Base-by-base conservation (phyloP, 2,888 invertebrate genomes). In the Lithosia quadra region DNA sequence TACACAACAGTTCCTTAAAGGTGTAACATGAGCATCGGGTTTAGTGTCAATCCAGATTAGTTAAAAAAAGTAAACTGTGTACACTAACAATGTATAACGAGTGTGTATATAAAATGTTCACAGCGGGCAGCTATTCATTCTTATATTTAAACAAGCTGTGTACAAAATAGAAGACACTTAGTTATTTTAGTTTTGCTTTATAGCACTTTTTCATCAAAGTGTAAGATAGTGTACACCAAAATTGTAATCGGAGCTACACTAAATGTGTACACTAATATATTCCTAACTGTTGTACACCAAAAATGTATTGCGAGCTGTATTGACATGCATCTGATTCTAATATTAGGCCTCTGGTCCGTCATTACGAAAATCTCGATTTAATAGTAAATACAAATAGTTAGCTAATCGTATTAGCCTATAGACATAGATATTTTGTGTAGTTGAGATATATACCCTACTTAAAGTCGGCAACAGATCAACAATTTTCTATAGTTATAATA, bases 1-100 rank as follows among this genome's bases (percentile, higher is more conserved):
- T 43, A 43, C n/a, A 49, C 18, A 1, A 49, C 49, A n/a, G 43
- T 43, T 18, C n/a, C n/a, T 1, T 49, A 9, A n/a, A n/a, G 49
- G 49, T n/a, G 49, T 49, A 49, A 18, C n/a, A n/a, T 49, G n/a
- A n/a, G 49, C n/a, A 49, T 49, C 49, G n/a, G 49, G n/a, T 49
- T n/a, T 49, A 8, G n/a, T 49, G 9, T 49, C n/a, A n/a, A 9
- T 8, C 5, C n/a, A 49, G 9, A 49, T 49, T n/a, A 49, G 1
- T 49, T 49, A 43, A 49, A 49, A 49, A 49, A 49, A 49, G 49
- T 18, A 49, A 49, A 49, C n/a, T 5, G 49, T 49, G 49, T 49
- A 49, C n/a, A 49, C 9, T n/a, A 49, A 7, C 0, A 49, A 49
- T n/a, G 9, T 49, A 49, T 49, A n/a, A 9, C 49, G 49, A 43